A percentile compares a stretch with the other conserved stretches of the same genome.
Conservation (phyloP, 2,113 vertebrate species). For the Spheniscus mendiculus region DNA sequence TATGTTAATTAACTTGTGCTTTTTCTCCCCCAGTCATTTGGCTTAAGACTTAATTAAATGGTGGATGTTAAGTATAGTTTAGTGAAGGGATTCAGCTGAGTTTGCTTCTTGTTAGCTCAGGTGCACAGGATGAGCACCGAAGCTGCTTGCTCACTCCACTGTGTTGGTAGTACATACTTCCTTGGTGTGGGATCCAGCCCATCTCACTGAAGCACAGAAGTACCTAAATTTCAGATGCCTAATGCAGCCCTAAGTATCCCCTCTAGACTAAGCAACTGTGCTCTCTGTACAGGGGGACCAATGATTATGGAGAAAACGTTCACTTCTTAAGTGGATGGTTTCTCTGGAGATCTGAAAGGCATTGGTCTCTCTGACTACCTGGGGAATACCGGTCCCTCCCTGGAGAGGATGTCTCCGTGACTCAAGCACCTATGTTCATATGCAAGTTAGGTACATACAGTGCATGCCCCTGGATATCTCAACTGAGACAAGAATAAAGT, state of each 20-base stretch:
- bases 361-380: background rate
- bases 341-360: background rate
- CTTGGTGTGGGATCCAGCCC: background rate
- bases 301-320: background rate
- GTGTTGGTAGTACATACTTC: rapidly evolving
- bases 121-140: background rate
- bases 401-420: background rate
- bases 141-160: rapidly evolving
- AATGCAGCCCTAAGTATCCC: background rate
- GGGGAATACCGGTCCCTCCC: background rate
- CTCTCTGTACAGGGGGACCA: background rate
- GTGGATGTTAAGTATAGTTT: background rate
- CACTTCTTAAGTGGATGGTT: background rate
- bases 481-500: background rate
- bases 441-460: background rate
- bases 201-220: no score
- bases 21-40: background rate
- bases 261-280: background rate
- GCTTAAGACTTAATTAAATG: background rate
- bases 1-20: background rate
- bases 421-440: background rate
- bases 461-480: background rate
- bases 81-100: background rate
- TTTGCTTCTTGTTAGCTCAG: background rate
- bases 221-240: background rate